Evolutionary conservation across 2,797 vertebrate genomes (phyloP), one percentile per base, ranked within the genome.

Genomic region (Myripristis jacobus): DNA sequence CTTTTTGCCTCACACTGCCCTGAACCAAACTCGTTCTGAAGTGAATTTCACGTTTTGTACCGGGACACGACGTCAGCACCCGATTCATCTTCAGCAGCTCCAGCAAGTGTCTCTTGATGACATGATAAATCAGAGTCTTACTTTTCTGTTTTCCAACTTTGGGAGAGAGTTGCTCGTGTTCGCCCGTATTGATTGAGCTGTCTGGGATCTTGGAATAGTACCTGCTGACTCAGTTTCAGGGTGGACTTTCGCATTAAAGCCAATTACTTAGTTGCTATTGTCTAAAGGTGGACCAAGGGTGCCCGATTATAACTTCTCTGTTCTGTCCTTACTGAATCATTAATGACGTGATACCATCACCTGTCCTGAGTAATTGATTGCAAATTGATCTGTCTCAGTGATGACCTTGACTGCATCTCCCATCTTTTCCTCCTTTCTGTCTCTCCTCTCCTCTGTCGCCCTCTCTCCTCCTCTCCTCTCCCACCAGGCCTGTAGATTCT

Each of bases 401-500:
- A 77, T 79, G 77, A 80, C 84, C 86, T 87, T 87, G 79, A 75
- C 79, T 75, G 77, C 78, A 74, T 81, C 70, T 82, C 54, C 56
- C 50, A 2, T 76, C 43, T 77, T 48, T 24, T 63, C 27, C 69
- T 7, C 59, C 27, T 73, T 50, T 66, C 62, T 52, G 5, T 2
- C 10, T 18, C 2, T 29, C 43, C n/a, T 7, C 47, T 24, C 21
- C n/a, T 47, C 52, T 56, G 34, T n/a, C n/a, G n/a, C 36, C 16
- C 22, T 34, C 43, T 16, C 57, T 43, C 22, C 55, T 59, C 60
- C 24, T 62, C 57, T 57, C 27, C 50, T 71, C 53, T 73, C 61
- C 69, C 75, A 41, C 60, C 87, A 95, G 94, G 93, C 89, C 89
- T 94, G 92, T 95, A 94, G 92, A 90, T 89, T 86, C 82, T 73